Evolutionary conservation across 2,888 invertebrate genomes (phyloP).

Genomic region (Xylota sylvarum): DNA sequence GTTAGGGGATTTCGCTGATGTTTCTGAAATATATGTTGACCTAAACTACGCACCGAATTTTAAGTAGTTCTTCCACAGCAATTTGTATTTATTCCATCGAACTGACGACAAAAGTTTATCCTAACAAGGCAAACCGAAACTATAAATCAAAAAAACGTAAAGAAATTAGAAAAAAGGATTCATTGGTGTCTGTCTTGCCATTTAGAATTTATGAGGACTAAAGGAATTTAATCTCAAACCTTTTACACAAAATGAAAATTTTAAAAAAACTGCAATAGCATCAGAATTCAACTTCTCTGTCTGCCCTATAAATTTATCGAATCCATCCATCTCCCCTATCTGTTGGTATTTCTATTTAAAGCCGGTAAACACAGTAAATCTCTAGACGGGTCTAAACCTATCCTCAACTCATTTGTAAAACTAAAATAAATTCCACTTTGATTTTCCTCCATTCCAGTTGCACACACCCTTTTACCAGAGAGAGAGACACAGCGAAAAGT

Average conservation of each 20-base stretch:
- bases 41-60: slow-evolving; percentile 2
- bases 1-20: slow-evolving; percentile 13
- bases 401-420: slow-evolving; percentile 14
- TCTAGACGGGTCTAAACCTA: neutral
- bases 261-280: neutral
- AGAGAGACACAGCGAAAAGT: neutral
- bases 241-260: no score
- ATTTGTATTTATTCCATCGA: no score
- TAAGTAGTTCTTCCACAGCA: neutral
- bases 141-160: no score
- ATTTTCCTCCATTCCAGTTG: neutral
- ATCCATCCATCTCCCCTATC: slow-evolving; percentile 2
- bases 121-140: no score
- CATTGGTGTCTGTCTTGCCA: no score
- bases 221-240: no score
- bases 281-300: neutral
- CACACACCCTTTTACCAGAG: neutral
- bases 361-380: neutral
- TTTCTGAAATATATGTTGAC: slow-evolving; percentile 9
- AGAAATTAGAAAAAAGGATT: no score
- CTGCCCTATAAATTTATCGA: neutral
- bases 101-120: no score
- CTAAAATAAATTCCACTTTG: slow-evolving; percentile 15
- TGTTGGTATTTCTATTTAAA: slow-evolving; percentile 4
- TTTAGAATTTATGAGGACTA: neutral